Evolutionary conservation across 2,797 vertebrate species (phyloP).

Genomic region (Spinus olivaceus): DNA sequence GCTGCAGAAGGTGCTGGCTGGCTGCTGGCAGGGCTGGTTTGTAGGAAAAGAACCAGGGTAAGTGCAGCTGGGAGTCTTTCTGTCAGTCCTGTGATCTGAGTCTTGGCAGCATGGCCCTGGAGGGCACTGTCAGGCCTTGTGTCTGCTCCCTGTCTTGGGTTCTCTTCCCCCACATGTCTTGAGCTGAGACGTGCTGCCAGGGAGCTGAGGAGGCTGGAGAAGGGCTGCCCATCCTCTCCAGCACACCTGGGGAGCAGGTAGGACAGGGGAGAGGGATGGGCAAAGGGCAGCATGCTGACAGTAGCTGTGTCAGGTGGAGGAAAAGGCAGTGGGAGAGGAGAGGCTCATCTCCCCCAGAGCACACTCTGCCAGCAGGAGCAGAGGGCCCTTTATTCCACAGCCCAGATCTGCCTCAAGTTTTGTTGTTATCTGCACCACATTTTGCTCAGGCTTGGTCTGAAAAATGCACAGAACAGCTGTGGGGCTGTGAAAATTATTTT

Average conservation of each 20-base stretch:
- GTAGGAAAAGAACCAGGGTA: slow-evolving; percentile 58
- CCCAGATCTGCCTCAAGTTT: not conserved
- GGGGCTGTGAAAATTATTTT: slow-evolving; percentile 76
- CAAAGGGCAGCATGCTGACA: accelerated
- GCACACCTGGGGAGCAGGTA: not conserved
- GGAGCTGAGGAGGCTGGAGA: not conserved
- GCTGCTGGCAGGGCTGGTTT: slow-evolving; percentile 41
- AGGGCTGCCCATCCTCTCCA: accelerated
- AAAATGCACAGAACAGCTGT: slow-evolving; percentile 72
- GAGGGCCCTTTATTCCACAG: not conserved
- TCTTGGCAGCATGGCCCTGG: not conserved
- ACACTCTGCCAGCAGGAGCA: not conserved
- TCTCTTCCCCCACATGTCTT: accelerated
- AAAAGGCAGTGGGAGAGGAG: not conserved
- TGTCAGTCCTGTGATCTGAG: slow-evolving; percentile 61
- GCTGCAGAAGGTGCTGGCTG: slow-evolving; percentile 62
- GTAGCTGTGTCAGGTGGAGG: not conserved
- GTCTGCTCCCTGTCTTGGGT: not conserved
- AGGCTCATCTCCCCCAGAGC: not conserved
- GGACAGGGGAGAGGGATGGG: not conserved
- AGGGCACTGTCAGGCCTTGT: not conserved
- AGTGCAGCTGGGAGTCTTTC: slow-evolving; percentile 25
- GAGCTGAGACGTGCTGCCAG: not conserved
- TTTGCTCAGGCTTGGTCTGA: slow-evolving; percentile 42
- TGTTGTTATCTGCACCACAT: slow-evolving; percentile 35